Conservation (phyloP, 2,888 invertebrate genomes). For the Xanthia togata region DNA sequence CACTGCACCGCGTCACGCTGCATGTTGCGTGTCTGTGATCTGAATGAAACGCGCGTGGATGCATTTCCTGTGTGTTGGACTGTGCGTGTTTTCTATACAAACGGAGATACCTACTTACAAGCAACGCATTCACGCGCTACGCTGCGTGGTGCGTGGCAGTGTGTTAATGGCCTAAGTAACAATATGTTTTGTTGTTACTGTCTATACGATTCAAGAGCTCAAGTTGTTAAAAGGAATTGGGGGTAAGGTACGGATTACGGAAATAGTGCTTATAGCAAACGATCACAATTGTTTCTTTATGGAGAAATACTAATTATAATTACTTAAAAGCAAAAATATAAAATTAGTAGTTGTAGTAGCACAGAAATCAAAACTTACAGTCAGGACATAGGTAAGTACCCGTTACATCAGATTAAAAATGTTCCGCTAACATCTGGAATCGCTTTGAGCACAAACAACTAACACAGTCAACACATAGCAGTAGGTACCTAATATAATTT, state of each 20-base stretch:
- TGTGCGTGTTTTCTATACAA: too few relatives aligned
- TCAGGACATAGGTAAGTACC: background rate
- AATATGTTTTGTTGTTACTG: background rate
- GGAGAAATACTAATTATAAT: background rate
- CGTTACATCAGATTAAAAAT: slow-evolving; percentile 13
- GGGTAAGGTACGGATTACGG: background rate
- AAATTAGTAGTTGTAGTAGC: too few relatives aligned
- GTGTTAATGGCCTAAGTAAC: too few relatives aligned
- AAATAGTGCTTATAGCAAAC: background rate
- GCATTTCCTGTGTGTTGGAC: too few relatives aligned
- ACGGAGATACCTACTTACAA: too few relatives aligned
- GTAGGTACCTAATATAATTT: slow-evolving; percentile 40
- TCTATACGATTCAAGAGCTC: background rate
- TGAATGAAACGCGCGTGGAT: too few relatives aligned
- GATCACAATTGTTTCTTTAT: too few relatives aligned
- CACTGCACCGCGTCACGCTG: too few relatives aligned
- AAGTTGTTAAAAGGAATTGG: background rate
- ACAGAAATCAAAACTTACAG: background rate
- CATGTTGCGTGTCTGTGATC: too few relatives aligned
- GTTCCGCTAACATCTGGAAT: slow-evolving; percentile 22
- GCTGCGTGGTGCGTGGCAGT: too few relatives aligned
- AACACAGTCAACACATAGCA: slow-evolving; percentile 31
- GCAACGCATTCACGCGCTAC: too few relatives aligned
- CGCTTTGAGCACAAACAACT: slow-evolving; percentile 10
- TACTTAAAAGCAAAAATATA: background rate